Conservation (phyloP, 2,888 invertebrate species). For the Meganola albula region DNA sequence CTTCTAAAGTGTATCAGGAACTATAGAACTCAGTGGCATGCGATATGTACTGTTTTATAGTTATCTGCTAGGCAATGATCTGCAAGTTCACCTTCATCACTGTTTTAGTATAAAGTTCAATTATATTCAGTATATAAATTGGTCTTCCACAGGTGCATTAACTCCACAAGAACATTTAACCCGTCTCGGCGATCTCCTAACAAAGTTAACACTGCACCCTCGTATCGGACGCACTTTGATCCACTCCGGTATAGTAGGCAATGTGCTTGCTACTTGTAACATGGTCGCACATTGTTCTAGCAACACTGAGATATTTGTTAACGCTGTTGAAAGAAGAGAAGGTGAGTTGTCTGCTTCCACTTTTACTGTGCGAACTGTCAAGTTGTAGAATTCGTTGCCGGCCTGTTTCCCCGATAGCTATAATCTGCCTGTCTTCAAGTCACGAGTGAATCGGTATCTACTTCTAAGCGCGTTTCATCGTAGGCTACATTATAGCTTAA, state of each 20-base stretch:
- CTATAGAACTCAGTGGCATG: neutral
- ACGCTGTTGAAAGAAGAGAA: constrained; percentile 63
- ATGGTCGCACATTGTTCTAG: constrained; percentile 48
- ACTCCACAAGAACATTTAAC: constrained; percentile 79
- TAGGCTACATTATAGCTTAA: too few species aligned
- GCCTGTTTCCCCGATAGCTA: too few species aligned
- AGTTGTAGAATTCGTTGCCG: too few species aligned
- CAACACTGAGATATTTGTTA: constrained; percentile 73
- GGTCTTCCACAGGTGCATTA: constrained; percentile 61
- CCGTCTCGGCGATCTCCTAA: constrained; percentile 75
- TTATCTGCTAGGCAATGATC: neutral
- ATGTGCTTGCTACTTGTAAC: constrained; percentile 55
- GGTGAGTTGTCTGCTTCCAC: too few species aligned
- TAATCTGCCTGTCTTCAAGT: too few species aligned
- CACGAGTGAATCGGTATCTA: too few species aligned
- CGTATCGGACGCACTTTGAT: constrained; percentile 76
- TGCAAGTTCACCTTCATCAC: too few species aligned
- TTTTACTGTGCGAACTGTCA: too few species aligned
- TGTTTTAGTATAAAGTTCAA: too few species aligned
- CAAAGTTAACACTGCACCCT: constrained; percentile 77
- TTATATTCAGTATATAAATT: too few species aligned
- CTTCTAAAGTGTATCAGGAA: too few species aligned
- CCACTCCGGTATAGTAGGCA: constrained; percentile 32
- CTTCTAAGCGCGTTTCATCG: too few species aligned
- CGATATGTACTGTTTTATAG: neutral